Evolutionary conservation across 2,113 vertebrate genomes (phyloP).

Genomic region (Oriolus oriolus): DNA sequence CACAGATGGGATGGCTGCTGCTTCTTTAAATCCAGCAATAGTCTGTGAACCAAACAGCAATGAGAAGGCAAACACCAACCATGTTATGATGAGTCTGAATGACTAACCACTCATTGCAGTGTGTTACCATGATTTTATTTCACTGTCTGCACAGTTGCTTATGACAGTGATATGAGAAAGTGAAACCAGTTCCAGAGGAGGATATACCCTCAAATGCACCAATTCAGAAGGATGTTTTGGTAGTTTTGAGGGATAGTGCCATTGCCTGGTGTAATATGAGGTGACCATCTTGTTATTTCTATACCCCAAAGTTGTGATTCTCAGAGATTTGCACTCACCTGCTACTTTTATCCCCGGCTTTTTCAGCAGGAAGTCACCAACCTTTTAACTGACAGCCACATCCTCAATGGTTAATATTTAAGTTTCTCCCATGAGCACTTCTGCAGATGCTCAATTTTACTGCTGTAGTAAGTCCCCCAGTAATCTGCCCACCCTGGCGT

Average conservation of each 20-base stretch:
- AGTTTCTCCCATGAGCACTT: neutral
- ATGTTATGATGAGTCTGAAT: neutral
- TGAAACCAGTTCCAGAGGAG: neutral
- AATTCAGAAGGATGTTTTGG: neutral
- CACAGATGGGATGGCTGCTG: neutral
- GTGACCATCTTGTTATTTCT: neutral
- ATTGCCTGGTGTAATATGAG: neutral
- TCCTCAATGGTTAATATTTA: neutral
- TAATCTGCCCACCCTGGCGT: neutral
- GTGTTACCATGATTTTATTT: neutral
- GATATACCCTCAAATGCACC: rapidly evolving
- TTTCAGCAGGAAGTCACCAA: neutral
- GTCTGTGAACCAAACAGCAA: neutral
- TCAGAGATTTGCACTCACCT: neutral
- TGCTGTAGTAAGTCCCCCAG: neutral
- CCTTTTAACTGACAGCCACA: neutral
- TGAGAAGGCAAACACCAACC: neutral
- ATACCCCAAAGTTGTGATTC: neutral
- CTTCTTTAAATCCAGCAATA: neutral
- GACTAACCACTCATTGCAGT: neutral
- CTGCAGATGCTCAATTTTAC: neutral
- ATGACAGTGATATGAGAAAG: neutral
- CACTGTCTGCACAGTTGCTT: neutral
- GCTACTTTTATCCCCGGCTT: neutral
- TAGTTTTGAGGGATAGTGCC: neutral